These are phyloP conservation scores for Frieseomelitta varia DNA, from an alignment of 1,140 invertebrate genomes.

Conservation along the genomic window DNA sequence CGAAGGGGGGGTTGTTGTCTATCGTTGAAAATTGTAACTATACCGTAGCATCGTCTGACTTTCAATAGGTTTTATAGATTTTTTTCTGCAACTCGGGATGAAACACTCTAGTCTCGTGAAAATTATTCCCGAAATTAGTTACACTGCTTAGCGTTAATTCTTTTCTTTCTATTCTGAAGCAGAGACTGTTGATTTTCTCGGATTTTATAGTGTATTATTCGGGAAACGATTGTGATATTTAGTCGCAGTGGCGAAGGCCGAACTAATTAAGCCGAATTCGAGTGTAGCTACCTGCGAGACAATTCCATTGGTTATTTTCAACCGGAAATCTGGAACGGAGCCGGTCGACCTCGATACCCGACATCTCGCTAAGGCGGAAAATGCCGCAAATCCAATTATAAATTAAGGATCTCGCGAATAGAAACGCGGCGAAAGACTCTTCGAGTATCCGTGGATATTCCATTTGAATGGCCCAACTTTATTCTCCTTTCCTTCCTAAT, in stretches of 20 bases:
- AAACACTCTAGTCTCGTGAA: no score
- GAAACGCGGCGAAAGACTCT: slow-evolving; percentile 30
- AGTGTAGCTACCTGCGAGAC: slow-evolving; percentile 25
- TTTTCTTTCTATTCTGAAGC: background rate
- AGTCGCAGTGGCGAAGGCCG: background rate
- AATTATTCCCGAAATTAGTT: no score
- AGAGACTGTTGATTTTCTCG: background rate
- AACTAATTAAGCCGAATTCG: slow-evolving; percentile 46
- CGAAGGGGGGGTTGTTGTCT: no score
- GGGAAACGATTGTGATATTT: background rate
- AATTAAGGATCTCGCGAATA: slow-evolving; percentile 46
- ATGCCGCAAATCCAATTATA: slow-evolving; percentile 50
- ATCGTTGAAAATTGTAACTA: no score
- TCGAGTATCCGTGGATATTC: slow-evolving; percentile 11
- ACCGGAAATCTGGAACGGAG: slow-evolving; percentile 44
- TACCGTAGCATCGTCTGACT: no score
- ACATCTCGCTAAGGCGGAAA: slow-evolving; percentile 42
- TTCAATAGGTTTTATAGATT: no score
- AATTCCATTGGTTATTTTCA: slow-evolving; percentile 49
- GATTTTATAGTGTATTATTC: background rate
- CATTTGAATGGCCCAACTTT: slow-evolving; percentile 36
- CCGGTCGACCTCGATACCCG: slow-evolving; percentile 43
- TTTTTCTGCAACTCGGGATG: no score
- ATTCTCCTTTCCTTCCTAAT: slow-evolving; percentile 14
- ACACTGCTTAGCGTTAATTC: no score